Evolutionary conservation across 23 tunicate species (phyloP), one percentile per base, ranked within the genome.

Genomic region (Halocynthia aurantium): DNA sequence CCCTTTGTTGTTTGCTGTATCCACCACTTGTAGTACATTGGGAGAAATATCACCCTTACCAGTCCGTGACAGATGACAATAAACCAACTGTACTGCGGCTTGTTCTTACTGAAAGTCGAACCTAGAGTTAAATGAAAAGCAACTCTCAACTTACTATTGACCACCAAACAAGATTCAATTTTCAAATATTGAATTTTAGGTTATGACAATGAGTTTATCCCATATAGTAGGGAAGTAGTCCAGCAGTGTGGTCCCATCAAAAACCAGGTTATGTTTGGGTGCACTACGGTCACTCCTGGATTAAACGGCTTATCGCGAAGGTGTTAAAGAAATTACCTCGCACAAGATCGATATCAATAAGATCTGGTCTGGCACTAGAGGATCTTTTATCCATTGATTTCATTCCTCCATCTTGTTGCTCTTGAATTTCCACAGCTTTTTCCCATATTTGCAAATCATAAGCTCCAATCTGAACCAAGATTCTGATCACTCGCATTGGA

Each of bases 371-470:
- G 15, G 83, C 73, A 54, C 80, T 69, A 0, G 88, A 78, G 61
- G 81, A 83, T 44, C 82, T 70, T 61, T 87, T 87, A 56, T 76
- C 58, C 52, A 61, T 66, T 6, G 62, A 78, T 53, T 81, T 66
- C 13, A 84, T 84, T 17, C 93, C 91, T 52, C 76, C 70, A 51
- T 74, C 76, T 31, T 83, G 87, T 62, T 87, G 82, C 73, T 94
- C 99, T 61, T 84, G 73, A 22, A 72, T 63, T 69, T 84, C 93
- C 53, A 94, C 99, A 5, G 95, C 89, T 12, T 80, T 76, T 81
- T 94, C 99, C 99, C 99, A 94, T 8, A 85, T 88, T 78, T 88
- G 88, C 60, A 94, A 58, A 68, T 94, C 99, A 57, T 88, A 94
- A 10, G 74, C 91, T 52, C 85, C 93, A 50, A 94, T 86, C 77